Evolutionary conservation across 2,888 invertebrate species (phyloP), one percentile per base, ranked within the genome.

Genomic region (Mimas tiliae): DNA sequence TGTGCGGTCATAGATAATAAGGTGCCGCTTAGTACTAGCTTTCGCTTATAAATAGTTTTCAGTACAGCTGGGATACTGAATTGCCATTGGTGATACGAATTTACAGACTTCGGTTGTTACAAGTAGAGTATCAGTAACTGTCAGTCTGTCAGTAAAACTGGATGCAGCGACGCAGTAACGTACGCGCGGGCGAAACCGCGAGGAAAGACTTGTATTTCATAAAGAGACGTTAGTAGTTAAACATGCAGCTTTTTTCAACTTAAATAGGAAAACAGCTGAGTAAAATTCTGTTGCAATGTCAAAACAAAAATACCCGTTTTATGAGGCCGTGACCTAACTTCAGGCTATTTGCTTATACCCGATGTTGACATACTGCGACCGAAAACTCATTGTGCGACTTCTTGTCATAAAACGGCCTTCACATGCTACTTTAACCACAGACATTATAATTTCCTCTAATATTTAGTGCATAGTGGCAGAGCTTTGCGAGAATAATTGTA

Each of bases 301-400:
- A 72, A 75, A 77, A 79, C 77, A 78, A 78, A 82, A 84, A 83
- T 81, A 82, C 70, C 72, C 74, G 72, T 75, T 79, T 76, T 83
- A 79, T 82, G 84, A 90, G 90, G 91, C 84, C 89, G 86, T 84
- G 91, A 88, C 92, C 93, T 81, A 81, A 82, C 89, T 88, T 78
- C 76, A 70, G 87, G 92, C 88, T 89, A 83, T 91, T 90, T 90
- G 86, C 88, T 81, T 80, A 83, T 78, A 83, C 83, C 83, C 80
- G 78, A 80, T 87, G 88, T 88, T 85, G 87, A 85, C 86, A 85
- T 76, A 79, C 83, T 75, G 84, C 83, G 84, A 80, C 88, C 87
- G 85, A 89, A 90, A 91, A 86, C 88, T 87, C 88, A 91, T 90
- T 91, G 90, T 90, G 85, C 80, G 81, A 84, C 85, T 85, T 86